Conservation (phyloP, 37 sponge, comb jelly and placozoan genomes). For the Agelas oroides region DNA sequence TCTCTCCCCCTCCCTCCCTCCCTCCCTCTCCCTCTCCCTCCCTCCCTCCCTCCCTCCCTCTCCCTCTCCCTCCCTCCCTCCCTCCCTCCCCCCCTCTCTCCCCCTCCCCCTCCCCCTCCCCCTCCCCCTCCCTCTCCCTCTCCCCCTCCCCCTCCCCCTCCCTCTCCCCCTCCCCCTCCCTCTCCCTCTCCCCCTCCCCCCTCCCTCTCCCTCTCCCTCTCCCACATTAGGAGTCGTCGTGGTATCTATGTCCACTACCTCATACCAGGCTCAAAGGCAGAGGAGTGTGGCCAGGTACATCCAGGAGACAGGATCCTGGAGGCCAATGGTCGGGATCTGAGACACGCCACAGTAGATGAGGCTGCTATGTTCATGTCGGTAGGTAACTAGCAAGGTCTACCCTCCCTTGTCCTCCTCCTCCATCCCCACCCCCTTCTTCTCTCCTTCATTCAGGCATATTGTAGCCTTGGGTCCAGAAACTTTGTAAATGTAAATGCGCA, state of each 20-base stretch:
- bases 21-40: conserved; percentile 14
- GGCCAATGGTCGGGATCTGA: conserved; percentile 71
- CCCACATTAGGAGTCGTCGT: conserved; percentile 25
- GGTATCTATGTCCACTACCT: conserved; percentile 79
- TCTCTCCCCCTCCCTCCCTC: too few relatives aligned
- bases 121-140: neutral
- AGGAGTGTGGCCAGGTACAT: conserved; percentile 40
- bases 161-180: too few relatives aligned
- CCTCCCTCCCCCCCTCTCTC: conserved; percentile 41
- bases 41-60: conserved; percentile 31
- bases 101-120: neutral
- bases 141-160: neutral
- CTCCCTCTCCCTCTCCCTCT: neutral
- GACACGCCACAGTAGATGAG: conserved; percentile 72
- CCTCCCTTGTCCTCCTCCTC: neutral
- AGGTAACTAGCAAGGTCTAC: neutral
- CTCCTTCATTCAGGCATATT: too few relatives aligned
- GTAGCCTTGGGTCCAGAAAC: too few relatives aligned
- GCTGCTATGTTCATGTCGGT: conserved; percentile 59
- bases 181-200: neutral
- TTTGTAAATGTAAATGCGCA: too few relatives aligned
- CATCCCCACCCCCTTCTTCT: neutral
- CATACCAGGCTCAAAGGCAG: conserved; percentile 48
- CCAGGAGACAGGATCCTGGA: conserved; percentile 82
- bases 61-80: conserved; percentile 26